A percentile compares a stretch with the other conserved stretches of the same genome.
These are phyloP conservation scores for Kryphioiulus occultus DNA, from an alignment of 2,888 invertebrate genomes.

Conservation along the genomic window DNA sequence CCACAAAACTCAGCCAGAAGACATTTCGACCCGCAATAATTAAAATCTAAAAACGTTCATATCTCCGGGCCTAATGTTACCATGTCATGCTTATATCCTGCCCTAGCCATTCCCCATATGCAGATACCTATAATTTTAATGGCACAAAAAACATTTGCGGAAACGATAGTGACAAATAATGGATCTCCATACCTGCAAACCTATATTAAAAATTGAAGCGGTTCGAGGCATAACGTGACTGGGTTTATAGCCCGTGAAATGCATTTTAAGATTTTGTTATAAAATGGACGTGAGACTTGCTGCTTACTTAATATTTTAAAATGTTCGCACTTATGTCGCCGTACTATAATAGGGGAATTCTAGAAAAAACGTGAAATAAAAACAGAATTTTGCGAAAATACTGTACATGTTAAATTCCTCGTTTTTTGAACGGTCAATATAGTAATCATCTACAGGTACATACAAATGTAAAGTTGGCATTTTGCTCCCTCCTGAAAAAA, in stretches of 20 bases:
- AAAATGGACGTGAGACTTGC: too few species aligned
- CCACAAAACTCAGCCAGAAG: not conserved
- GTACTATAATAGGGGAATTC: too few species aligned
- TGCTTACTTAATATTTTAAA: too few species aligned
- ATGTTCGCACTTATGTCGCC: too few species aligned
- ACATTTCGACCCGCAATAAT: constrained; percentile 31
- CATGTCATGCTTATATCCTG: constrained; percentile 11
- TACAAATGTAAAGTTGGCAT: too few species aligned
- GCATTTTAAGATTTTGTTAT: too few species aligned
- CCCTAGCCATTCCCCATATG: not conserved
- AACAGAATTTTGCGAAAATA: too few species aligned
- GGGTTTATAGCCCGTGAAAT: not conserved
- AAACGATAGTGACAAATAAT: constrained; percentile 20
- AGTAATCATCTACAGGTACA: too few species aligned
- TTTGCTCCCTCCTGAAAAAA: too few species aligned
- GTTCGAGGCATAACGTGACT: not conserved
- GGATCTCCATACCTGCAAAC: not conserved
- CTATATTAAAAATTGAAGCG: not conserved
- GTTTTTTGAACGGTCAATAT: too few species aligned
- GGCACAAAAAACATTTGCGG: not conserved
- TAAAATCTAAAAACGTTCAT: not conserved
- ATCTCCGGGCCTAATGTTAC: not conserved
- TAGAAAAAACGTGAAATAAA: too few species aligned
- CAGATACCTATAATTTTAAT: not conserved
- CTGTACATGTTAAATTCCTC: too few species aligned